These are phyloP conservation scores for Drosophila elegans DNA, from an alignment of 1,140 invertebrate species.

Conservation along the genomic window DNA sequence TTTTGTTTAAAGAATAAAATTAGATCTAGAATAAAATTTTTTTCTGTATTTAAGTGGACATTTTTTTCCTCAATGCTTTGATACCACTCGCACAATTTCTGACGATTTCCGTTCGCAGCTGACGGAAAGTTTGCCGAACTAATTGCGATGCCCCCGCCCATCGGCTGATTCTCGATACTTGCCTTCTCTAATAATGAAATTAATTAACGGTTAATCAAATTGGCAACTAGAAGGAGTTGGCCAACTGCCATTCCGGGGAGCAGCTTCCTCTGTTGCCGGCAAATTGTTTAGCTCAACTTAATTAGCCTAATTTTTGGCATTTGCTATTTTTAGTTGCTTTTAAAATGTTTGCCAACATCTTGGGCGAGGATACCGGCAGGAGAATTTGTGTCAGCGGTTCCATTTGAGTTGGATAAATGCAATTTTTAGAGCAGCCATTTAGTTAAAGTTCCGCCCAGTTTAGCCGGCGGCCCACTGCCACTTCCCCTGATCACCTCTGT, in stretches of 20 bases:
- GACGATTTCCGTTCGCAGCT: constrained; percentile 66
- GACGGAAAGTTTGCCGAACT: constrained; percentile 58
- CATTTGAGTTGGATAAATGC: constrained; percentile 6
- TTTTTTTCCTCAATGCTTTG: constrained; percentile 6
- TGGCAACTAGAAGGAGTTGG: constrained; percentile 65
- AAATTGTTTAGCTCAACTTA: constrained; percentile 77
- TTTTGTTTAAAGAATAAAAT: too few species aligned
- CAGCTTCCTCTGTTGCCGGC: constrained; percentile 45
- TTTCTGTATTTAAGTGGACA: too few species aligned
- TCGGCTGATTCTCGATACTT: constrained; percentile 33
- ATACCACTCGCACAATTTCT: constrained; percentile 55
- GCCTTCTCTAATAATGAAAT: constrained; percentile 76
- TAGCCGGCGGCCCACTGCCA: background rate
- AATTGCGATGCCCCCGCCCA: constrained; percentile 33
- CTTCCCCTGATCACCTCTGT: constrained; percentile 34
- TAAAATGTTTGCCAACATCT: constrained; percentile 58
- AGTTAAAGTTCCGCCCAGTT: constrained; percentile 7
- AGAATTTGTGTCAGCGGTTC: constrained; percentile 16
- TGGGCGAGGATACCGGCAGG: background rate
- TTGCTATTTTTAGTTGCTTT: constrained; percentile 72
- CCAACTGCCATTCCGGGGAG: constrained; percentile 23
- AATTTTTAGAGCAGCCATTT: constrained; percentile 23
- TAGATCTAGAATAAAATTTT: too few species aligned
- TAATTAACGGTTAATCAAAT: constrained; percentile 80
- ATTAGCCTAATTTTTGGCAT: constrained; percentile 70